Evolutionary conservation across 1,140 invertebrate species (phyloP).

Genomic region (Hestina assimilis): DNA sequence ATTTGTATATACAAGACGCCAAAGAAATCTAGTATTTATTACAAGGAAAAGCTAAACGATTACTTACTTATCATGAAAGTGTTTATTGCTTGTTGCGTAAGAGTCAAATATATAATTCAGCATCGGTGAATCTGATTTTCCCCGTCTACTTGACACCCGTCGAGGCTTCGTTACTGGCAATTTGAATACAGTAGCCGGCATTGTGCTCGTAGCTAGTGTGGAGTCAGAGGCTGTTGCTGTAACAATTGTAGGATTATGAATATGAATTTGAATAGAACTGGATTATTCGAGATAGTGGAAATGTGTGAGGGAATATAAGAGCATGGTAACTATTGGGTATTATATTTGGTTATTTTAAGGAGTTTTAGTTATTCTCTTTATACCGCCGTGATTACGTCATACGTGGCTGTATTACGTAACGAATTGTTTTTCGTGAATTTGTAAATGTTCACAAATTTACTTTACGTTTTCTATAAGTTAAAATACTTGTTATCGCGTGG

Average conservation of each 20-base stretch:
- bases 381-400: no score
- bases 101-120: conserved; percentile 86
- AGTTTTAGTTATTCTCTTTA: no score
- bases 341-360: no score
- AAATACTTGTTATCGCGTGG: no score
- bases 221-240: conserved; percentile 35
- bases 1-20: no score
- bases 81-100: conserved; percentile 82
- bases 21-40: no score
- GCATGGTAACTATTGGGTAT: no score
- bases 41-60: background rate
- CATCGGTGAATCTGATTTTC: conserved; percentile 83
- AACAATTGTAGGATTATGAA: conserved; percentile 1
- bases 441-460: no score
- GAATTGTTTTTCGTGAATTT: no score
- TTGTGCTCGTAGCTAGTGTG: conserved; percentile 27
- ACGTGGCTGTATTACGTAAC: no score
- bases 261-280: background rate
- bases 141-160: conserved; percentile 53
- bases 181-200: conserved; percentile 39
- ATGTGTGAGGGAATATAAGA: no score
- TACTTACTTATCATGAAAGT: conserved; percentile 82
- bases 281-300: background rate
- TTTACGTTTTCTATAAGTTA: no score
- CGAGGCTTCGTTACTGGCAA: conserved; percentile 39